Evolutionary conservation across 2,113 vertebrate species (phyloP).

Genomic region (Dolichotis patagonum): DNA sequence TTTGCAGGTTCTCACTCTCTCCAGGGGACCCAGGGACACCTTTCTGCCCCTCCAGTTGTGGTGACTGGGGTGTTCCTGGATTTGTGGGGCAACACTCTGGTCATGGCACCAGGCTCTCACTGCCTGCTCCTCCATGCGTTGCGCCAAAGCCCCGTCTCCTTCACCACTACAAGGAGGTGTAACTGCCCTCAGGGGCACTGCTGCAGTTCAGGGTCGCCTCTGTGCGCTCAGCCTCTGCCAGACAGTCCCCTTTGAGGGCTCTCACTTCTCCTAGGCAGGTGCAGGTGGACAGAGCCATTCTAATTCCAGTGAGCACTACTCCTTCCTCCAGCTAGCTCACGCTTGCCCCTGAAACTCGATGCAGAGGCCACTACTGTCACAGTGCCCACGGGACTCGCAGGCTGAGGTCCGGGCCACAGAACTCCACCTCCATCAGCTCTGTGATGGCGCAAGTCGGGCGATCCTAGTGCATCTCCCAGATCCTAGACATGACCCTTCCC

Average conservation of each 20-base stretch:
- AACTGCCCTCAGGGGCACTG: rapidly evolving
- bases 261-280: background rate
- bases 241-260: rapidly evolving
- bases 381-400: rapidly evolving
- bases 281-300: rapidly evolving
- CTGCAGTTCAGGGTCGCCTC: background rate
- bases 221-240: rapidly evolving
- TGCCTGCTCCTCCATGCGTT: too few species aligned
- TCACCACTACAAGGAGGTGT: too few species aligned
- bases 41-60: background rate
- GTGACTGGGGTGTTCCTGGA: background rate
- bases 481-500: rapidly evolving
- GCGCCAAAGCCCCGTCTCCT: too few species aligned
- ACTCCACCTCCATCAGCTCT: background rate
- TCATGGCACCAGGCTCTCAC: rapidly evolving
- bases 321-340: background rate
- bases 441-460: rapidly evolving
- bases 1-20: background rate
- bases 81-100: rapidly evolving
- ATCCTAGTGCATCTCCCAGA: rapidly evolving
- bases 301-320: background rate
- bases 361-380: rapidly evolving
- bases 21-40: background rate
- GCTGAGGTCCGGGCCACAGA: rapidly evolving
- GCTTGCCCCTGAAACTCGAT: rapidly evolving